Base-by-base conservation (phyloP, 2,888 invertebrate species). In the Isoperla grammatica region DNA sequence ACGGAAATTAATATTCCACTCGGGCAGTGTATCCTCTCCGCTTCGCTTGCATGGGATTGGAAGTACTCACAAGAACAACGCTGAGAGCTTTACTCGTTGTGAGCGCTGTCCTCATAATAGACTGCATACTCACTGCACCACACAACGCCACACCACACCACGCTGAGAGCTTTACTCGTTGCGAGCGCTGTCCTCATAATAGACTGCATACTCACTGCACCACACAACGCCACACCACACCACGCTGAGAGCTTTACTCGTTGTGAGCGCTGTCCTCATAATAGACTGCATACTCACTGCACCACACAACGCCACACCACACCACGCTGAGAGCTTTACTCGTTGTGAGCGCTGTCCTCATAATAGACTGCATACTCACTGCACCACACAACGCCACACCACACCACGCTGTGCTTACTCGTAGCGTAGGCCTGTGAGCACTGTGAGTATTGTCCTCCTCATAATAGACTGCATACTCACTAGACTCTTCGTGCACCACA, bases 1-100 rank as follows among this genome's bases (percentile, higher is more conserved):
- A 53, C 53, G 53, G 53, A 53, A 53, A 53, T 53, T 53, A 53
- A 53, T 53, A 53, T 53, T 53, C 53, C 39, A 35, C 29, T 37
- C 12, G 15, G 50, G 19, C 35, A 35, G 12, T 37, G 35, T 29
- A 29, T 29, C 29, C 29, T 29, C 29, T 29, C 29, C 8, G 8
- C 29, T 29, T 8, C 29, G 8, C 29, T 29, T 29, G 5, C n/a
- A n/a, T n/a, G n/a, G n/a, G n/a, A n/a, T n/a, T n/a, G n/a, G n/a
- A n/a, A n/a, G 4, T 29, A 29, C 29, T 29, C 29, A 8, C 29
- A 29, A 29, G 29, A 29, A 29, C 29, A 29, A 29, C 29, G 29
- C 29, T 8, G 29, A 29, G 29, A 29, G 49, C 49, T 49, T 49
- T 49, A 35, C 20, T 20, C 35, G 22, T 46, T 22, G n/a, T n/a